These are phyloP conservation scores for Sebastolobus alascanus DNA, from an alignment of 2,797 vertebrate species.

Conservation along the genomic window DNA sequence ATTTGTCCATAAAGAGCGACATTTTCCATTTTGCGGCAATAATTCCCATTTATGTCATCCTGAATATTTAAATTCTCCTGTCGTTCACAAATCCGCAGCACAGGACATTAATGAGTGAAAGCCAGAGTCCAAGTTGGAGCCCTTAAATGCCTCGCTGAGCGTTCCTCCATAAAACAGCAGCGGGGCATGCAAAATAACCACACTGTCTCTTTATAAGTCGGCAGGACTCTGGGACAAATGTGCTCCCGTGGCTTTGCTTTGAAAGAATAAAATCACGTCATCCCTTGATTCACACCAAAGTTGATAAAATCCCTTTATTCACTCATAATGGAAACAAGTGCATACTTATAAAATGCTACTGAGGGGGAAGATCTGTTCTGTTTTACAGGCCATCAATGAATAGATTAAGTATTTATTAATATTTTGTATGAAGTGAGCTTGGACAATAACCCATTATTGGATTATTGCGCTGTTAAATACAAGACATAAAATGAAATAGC, in stretches of 20 bases:
- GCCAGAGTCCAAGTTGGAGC: conserved; percentile 50
- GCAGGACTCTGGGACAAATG: conserved; percentile 54
- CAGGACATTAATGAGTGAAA: conserved; percentile 61
- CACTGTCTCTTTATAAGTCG: conserved; percentile 68
- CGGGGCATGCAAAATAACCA: conserved; percentile 67
- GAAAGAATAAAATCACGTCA: conserved; percentile 44
- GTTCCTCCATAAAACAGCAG: conserved; percentile 71
- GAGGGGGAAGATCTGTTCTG: conserved; percentile 14
- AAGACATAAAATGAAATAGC: conserved; percentile 28
- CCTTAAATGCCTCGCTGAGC: conserved; percentile 71
- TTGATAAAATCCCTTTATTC: conserved; percentile 36
- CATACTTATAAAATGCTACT: conserved; percentile 14
- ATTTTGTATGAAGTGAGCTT: conserved; percentile 20
- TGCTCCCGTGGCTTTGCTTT: conserved; percentile 36
- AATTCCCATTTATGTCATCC: conserved; percentile 40
- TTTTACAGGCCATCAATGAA: conserved; percentile 35
- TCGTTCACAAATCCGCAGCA: conserved; percentile 65
- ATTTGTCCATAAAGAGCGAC: conserved; percentile 37
- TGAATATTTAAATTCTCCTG: conserved; percentile 66
- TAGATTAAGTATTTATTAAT: conserved; percentile 15
- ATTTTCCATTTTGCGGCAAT: conserved; percentile 39
- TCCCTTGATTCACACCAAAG: conserved; percentile 43
- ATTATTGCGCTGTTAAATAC: conserved; percentile 22
- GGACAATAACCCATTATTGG: neutral
- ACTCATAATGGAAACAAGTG: conserved; percentile 33